phyloP scores from a whole-genome alignment of 2,113 vertebrate species.

The Epinephelus lanceolatus region DNA sequence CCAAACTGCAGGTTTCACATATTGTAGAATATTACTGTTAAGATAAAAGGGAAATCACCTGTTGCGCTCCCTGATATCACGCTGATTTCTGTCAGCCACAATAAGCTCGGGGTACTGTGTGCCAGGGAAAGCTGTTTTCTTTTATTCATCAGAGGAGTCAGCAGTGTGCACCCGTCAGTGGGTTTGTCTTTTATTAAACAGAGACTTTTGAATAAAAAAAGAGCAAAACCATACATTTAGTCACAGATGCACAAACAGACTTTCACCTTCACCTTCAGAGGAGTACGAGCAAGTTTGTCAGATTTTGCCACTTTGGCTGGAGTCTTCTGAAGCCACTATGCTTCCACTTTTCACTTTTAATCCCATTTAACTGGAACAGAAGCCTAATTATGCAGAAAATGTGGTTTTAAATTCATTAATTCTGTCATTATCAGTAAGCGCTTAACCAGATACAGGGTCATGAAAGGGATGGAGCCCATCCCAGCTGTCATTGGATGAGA shows the following conservation, averaged over 20 bases:
- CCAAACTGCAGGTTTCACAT: slow-evolving; percentile 12
- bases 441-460: too few relatives aligned
- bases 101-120: neutral
- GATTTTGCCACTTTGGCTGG: neutral
- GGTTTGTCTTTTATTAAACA: slow-evolving; percentile 27
- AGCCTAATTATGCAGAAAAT: neutral
- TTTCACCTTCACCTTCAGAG: slow-evolving; percentile 10
- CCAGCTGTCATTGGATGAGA: too few relatives aligned
- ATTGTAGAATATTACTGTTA: neutral
- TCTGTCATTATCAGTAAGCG: too few relatives aligned
- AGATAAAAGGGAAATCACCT: slow-evolving; percentile 38
- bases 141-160: slow-evolving; percentile 39
- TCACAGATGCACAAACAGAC: neutral
- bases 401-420: neutral
- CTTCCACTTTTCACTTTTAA: neutral
- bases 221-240: neutral
- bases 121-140: slow-evolving; percentile 18
- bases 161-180: neutral
- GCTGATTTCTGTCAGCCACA: slow-evolving; percentile 23
- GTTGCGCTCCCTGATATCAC: slow-evolving; percentile 19
- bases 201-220: neutral
- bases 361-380: neutral
- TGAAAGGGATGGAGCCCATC: too few relatives aligned
- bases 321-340: too few relatives aligned
- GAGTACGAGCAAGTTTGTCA: neutral